Percentiles rank a stretch among this genome's conserved stretches.
These are phyloP conservation scores for Hydroisotoma schaefferi DNA, from an alignment of 2,888 invertebrate species.

Conservation along the genomic window DNA sequence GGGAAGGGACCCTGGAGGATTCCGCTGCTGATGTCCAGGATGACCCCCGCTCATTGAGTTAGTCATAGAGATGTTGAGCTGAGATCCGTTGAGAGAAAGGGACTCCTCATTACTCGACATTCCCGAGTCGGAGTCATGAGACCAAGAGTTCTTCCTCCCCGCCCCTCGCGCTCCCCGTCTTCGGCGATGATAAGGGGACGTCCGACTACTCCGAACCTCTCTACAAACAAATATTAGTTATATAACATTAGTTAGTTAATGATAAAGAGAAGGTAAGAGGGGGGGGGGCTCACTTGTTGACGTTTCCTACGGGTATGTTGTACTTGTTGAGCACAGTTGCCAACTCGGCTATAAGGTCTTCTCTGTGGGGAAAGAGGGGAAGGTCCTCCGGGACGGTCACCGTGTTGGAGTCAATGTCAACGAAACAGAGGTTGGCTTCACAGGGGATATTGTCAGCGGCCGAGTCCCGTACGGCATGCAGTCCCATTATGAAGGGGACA, in stretches of 20 bases:
- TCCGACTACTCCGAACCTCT: conserved; percentile 29
- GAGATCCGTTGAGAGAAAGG: conserved; percentile 49
- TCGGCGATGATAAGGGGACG: conserved; percentile 60
- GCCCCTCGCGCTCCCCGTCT: conserved; percentile 60
- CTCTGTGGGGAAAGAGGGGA: conserved; percentile 85
- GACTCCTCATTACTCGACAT: conserved; percentile 51
- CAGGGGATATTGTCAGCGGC: conserved; percentile 47
- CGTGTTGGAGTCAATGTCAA: conserved; percentile 89
- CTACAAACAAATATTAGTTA: neutral
- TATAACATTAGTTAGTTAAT: neutral
- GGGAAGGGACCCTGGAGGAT: too few species aligned
- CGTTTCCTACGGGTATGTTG: conserved; percentile 51
- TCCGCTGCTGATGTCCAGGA: neutral
- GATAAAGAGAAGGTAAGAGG: too few species aligned
- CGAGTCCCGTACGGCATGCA: conserved; percentile 53
- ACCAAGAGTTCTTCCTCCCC: conserved; percentile 73
- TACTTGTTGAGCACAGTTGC: conserved; percentile 63
- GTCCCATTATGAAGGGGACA: conserved; percentile 98
- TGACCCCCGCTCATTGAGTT: neutral
- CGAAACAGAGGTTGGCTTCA: conserved; percentile 87
- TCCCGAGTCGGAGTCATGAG: conserved; percentile 54
- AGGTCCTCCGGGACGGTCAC: conserved; percentile 76
- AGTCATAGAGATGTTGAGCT: neutral
- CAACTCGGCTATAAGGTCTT: conserved; percentile 81
- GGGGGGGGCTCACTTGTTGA: conserved; percentile 26